A percentile compares a stretch with the other conserved stretches of the same genome.
phyloP scores from a whole-genome alignment of 1,140 invertebrate genomes.

The Drosophila mayri region DNA sequence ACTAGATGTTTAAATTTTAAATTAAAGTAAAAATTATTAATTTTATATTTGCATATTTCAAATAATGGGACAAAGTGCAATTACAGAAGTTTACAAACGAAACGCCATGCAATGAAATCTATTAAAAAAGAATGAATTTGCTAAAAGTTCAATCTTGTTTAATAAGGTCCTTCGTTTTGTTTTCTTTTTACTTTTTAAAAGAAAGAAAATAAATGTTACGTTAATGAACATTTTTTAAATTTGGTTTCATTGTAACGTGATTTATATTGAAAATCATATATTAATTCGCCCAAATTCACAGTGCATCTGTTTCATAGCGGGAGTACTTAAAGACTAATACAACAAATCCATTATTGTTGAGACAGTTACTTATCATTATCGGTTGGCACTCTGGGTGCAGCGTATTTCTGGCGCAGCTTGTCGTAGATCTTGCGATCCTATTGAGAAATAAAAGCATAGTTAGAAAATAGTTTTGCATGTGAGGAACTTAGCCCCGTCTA shows the following conservation, averaged over 20 bases:
- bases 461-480: too few species aligned
- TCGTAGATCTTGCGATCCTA: constrained; percentile 82
- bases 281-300: constrained; percentile 13
- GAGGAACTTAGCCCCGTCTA: background rate
- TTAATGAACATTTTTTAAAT: background rate
- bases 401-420: constrained; percentile 79
- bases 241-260: constrained; percentile 17
- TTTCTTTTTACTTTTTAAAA: background rate
- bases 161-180: too few species aligned
- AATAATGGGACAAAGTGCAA: too few species aligned
- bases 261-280: constrained; percentile 27
- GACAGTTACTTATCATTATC: constrained; percentile 46
- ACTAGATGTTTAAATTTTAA: constrained; percentile 6
- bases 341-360: constrained; percentile 48
- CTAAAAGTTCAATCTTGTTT: too few species aligned
- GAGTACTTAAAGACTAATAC: constrained; percentile 46
- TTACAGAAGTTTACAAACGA: too few species aligned
- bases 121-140: too few species aligned
- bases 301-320: constrained; percentile 2
- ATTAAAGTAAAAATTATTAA: constrained; percentile 14
- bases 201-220: background rate
- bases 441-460: background rate
- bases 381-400: constrained; percentile 62
- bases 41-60: background rate
- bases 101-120: too few species aligned